Evolutionary conservation across 2,797 vertebrate species (phyloP), one percentile per base, ranked within the genome.

Genomic region (Lepilemur septentrionalis): DNA sequence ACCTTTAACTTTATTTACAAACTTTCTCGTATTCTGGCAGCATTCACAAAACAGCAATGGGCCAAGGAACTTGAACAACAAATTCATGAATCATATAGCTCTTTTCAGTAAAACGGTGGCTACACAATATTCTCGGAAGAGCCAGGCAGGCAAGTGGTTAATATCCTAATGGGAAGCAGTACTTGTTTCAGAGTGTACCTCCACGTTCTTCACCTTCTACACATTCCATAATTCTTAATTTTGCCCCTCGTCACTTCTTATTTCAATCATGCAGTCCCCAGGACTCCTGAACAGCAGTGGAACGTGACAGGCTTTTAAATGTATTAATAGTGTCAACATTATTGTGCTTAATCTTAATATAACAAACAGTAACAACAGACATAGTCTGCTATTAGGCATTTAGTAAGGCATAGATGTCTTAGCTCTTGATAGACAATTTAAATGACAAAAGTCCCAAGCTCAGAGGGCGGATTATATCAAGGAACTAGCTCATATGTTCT

Each of bases 301-400:
- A 93, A 50, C 14, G 46, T 91, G 96, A 96, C 90, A 96, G 89
- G 78, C 94, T 97, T 98, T 97, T 86, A 81, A 97, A 97, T 97
- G 88, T 94, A 94, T 95, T 85, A 92, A 95, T 97, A 92, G 20
- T 98, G 55, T 97, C 93, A 87, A 1, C 91, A 85, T 96, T 96
- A 94, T 93, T 96, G 90, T 97, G 82, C 79, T 93, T 98, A 97
- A 97, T 97, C 95, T 96, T 98, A 96, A 97, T 97, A 85, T 83
- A 97, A 93, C 73, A 92, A 94, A 95, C 52, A 81, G 63, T 95
- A 91, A 85, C 78, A 97, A 78, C 94, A 95, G 92, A 91, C 97
- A 72, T 96, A 14, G 92, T 97, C 94, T 96, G 85, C 78, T 95
- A 25, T 93, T 67, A 96, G 97, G 87, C 20, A 3, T 87, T 97